These are phyloP conservation scores for Panonychus citri DNA, from an alignment of 1,140 invertebrate genomes.

Conservation along the genomic window DNA sequence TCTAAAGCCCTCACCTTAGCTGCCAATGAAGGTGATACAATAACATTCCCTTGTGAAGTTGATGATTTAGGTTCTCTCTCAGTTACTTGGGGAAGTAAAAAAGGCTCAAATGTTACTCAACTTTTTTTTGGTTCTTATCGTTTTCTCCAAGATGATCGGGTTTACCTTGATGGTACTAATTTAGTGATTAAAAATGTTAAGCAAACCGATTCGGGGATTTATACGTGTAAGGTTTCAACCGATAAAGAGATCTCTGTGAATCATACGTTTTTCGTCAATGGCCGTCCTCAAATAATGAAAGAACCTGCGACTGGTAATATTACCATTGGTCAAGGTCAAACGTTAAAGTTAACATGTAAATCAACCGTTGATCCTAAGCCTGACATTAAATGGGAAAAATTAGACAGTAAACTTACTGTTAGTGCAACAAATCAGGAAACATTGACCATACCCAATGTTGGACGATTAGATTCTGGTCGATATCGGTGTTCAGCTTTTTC, in stretches of 20 bases:
- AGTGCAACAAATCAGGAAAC: not conserved
- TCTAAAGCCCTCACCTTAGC: too few species aligned
- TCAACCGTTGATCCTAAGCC: not conserved
- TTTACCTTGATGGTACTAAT: not conserved
- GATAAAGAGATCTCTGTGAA: not conserved
- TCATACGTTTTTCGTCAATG: not conserved
- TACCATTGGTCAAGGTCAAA: not conserved
- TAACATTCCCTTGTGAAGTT: too few species aligned
- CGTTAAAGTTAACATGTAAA: not conserved
- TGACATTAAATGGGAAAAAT: not conserved
- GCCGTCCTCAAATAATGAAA: not conserved
- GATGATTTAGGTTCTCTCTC: too few species aligned
- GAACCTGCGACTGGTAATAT: not conserved
- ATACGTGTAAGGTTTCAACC: not conserved
- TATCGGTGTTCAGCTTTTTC: not conserved
- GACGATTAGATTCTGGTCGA: not conserved
- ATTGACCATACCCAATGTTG: not conserved
- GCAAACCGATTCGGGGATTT: not conserved
- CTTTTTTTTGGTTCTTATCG: too few species aligned
- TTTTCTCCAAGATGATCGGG: too few species aligned
- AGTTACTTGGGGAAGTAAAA: too few species aligned
- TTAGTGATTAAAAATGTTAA: not conserved
- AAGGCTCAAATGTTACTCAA: too few species aligned
- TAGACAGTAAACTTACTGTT: not conserved
- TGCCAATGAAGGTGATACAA: too few species aligned